Evolutionary conservation across 2,888 invertebrate genomes (phyloP), one percentile per base, ranked within the genome.

Genomic region (Crossocerus cetratus): DNA sequence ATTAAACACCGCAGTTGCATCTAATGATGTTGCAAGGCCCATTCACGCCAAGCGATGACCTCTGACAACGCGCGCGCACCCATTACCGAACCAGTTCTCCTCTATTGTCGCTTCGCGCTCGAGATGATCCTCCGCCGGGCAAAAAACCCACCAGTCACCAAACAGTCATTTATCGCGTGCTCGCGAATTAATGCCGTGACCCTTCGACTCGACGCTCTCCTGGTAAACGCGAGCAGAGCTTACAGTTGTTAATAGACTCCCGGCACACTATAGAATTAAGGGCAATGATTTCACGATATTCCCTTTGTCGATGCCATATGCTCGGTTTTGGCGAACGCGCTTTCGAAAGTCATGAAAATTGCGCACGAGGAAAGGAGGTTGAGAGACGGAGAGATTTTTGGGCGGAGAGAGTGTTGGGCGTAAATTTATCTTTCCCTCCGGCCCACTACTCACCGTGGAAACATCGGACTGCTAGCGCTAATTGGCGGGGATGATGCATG

Each of bases 401-500:
- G 69, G n/a, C n/a, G 65, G 60, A 72, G 67, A 49, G 73, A 64
- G 65, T 59, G 55, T 11, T 49, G 16, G 54, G 83, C 80, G 85
- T 87, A 87, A 88, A 88, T 87, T 89, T 87, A 87, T 88, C 86
- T 78, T 32, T 72, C 82, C 67, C 77, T 83, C 77, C 73, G 83
- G 85, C 80, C 80, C 23, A 70, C 11, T 44, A 20, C 23, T 8
- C 44, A 60, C 49, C 3, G 49, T 49, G 49, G 16, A 49, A 49
- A 49, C n/a, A 49, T 16, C 49, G 49, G 16, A 0, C 8, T 5
- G 49, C 49, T 70, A 77, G 55, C 83, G 81, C 88, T 90, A 90
- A 90, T 90, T 90, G 89, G 88, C 88, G 87, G 83, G 87, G 84
- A 88, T 90, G 90, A 90, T 84, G 83, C 86, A 90, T 88, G 84